Base-by-base conservation (phyloP, 35 echinoderm and acorn worm genomes). In the Hemicentrotus pulcherrimus region DNA sequence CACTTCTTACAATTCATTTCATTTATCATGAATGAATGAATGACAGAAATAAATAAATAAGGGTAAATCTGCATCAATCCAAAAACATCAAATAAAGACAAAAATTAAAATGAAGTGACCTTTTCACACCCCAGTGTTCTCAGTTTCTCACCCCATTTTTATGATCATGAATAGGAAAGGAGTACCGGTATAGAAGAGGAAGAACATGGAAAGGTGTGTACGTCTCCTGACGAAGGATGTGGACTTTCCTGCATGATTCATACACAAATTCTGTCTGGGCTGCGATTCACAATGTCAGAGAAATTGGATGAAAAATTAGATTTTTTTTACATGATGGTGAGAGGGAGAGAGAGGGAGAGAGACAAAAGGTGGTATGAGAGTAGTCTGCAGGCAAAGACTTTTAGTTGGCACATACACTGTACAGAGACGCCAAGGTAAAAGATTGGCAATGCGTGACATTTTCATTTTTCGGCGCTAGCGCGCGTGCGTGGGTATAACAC, bases 121-220 rank as follows among this genome's bases (percentile, higher is more conserved):
- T 71, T 28, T 71, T 71, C 61, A 28, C 22, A 28, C 22, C 16
- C 15, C 18, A 71, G 61, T 24, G 18, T 55, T 55, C 50, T 55
- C 50, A 55, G 14, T 15, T 1, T 41, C 35, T 41, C 35, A 41
- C 35, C 35, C 35, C 35, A 41, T 41, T 41, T 41, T 15, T 55
- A 55, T 1, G 16, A 19, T 71, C 16, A 6, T 24, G 61, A 71
- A 71, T 24, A 5, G 5, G 61, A 28, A 71, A 6, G 24, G 1
- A 24, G 61, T 24, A n/a, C n/a, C n/a, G n/a, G n/a, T n/a, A 24
- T 12, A 71, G 24, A 71, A 71, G 52, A 59, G 65, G 65, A 78
- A 78, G 65, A 78, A 78, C 65, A 78, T 78, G 65, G 22, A 78
- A 78, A 78, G 65, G 65, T 78, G 65, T 78, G 65, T 78, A 78